Evolutionary conservation across 2,797 vertebrate species (phyloP).

Genomic region (Sorex maritimensis): DNA sequence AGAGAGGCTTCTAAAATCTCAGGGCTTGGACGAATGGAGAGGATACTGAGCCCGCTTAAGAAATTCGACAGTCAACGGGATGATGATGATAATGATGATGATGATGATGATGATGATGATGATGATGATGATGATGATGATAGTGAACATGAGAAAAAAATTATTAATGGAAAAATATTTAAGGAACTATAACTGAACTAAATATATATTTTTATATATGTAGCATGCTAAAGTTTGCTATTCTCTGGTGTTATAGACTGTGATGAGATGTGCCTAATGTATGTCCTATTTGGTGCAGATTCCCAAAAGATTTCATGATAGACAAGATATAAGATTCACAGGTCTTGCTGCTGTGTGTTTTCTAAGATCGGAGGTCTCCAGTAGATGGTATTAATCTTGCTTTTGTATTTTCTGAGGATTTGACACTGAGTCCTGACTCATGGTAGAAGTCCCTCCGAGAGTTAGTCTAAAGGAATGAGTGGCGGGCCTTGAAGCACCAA

Average conservation of each 20-base stretch:
- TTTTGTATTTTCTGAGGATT: neutral
- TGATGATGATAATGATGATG: too few relatives aligned
- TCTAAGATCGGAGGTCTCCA: neutral
- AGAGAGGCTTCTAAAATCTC: too few relatives aligned
- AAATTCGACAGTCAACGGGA: too few relatives aligned
- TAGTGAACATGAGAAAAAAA: neutral
- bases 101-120: too few relatives aligned
- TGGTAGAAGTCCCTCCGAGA: too few relatives aligned
- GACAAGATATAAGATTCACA: neutral
- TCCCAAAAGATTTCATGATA: neutral
- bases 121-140: too few relatives aligned
- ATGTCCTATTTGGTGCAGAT: neutral
- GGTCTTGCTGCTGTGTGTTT: neutral
- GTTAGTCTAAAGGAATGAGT: too few relatives aligned
- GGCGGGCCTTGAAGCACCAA: neutral
- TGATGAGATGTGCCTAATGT: neutral
- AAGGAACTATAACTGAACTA: neutral
- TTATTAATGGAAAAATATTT: neutral
- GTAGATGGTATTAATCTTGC: neutral
- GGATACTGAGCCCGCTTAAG: too few relatives aligned
- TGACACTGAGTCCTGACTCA: neutral
- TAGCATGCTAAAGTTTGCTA: neutral
- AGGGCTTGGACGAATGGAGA: too few relatives aligned
- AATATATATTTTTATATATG: too few relatives aligned
- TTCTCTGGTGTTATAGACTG: constrained; percentile 7